Conservation (phyloP, 2,113 vertebrate genomes). For the Pygoscelis antarcticus region DNA sequence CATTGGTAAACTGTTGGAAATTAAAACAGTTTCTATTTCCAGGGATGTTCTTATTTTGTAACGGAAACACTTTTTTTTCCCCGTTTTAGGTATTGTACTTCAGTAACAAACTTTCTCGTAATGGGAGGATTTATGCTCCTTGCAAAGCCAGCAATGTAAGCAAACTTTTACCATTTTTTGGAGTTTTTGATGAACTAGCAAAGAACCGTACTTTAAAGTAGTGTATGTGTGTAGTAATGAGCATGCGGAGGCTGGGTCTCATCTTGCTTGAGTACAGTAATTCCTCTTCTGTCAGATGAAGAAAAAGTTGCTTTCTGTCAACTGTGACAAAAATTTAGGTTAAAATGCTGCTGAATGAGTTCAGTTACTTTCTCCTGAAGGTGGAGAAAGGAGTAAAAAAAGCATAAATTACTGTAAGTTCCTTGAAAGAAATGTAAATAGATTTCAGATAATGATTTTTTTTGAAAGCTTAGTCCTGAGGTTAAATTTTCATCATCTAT, state of each 20-base stretch:
- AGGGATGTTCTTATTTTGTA: background rate
- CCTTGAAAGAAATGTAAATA: background rate
- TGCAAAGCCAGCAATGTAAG: slow-evolving; percentile 92
- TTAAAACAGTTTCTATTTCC: background rate
- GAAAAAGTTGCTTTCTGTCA: background rate
- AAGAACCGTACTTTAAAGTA: background rate
- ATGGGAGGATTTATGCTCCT: slow-evolving; percentile 92
- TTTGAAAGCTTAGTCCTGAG: background rate
- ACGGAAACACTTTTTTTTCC: background rate
- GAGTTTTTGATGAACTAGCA: background rate
- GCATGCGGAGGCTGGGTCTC: background rate
- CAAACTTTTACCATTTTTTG: background rate
- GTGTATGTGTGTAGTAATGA: background rate
- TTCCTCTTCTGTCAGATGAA: background rate
- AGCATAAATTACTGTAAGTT: background rate
- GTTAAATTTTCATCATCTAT: background rate
- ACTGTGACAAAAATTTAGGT: background rate
- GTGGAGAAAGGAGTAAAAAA: background rate
- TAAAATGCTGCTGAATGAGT: background rate
- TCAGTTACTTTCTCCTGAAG: background rate
- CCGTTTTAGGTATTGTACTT: slow-evolving; percentile 82
- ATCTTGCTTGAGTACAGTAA: background rate
- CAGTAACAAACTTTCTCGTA: slow-evolving; percentile 87
- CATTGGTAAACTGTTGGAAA: background rate
- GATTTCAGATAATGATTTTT: background rate